phyloP scores from a whole-genome alignment of 2,113 vertebrate genomes.

The Mastomys natalensis region DNA sequence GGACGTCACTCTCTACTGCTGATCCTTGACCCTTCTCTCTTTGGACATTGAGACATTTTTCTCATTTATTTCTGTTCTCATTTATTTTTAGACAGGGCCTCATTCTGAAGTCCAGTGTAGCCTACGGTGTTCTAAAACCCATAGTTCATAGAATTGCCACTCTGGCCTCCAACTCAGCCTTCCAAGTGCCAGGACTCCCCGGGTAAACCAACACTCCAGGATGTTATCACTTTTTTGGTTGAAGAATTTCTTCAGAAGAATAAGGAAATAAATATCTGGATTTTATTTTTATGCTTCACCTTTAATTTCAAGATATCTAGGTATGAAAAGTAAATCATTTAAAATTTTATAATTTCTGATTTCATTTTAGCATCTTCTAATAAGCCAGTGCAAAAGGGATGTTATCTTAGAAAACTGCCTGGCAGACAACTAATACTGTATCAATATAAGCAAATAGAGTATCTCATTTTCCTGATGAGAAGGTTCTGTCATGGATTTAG shows the following conservation, averaged over 20 bases:
- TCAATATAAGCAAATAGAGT: not conserved
- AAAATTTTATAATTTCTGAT: constrained; percentile 2
- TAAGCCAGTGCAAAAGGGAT: not conserved
- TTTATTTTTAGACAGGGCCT: not conserved
- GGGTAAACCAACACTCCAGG: not conserved
- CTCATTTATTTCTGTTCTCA: not conserved
- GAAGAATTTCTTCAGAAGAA: not conserved
- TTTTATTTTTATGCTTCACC: not conserved
- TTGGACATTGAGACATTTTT: not conserved
- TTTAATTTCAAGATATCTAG: constrained; percentile 10
- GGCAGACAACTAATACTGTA: not conserved
- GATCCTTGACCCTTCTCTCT: not conserved
- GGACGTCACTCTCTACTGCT: not conserved
- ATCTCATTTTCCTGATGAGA: not conserved
- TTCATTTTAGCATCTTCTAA: not conserved
- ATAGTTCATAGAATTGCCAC: too few relatives aligned
- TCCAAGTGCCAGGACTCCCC: not conserved
- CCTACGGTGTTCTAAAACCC: not conserved
- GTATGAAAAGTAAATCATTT: not conserved
- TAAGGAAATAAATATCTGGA: not conserved
- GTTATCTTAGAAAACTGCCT: not conserved
- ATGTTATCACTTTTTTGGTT: not conserved
- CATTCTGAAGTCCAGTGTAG: not conserved
- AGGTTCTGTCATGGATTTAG: not conserved
- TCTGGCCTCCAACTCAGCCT: not conserved